Percentiles rank a stretch among this genome's conserved stretches.
Evolutionary conservation across 2,888 invertebrate genomes (phyloP).

Genomic region (Chalcosyrphus nemorum): DNA sequence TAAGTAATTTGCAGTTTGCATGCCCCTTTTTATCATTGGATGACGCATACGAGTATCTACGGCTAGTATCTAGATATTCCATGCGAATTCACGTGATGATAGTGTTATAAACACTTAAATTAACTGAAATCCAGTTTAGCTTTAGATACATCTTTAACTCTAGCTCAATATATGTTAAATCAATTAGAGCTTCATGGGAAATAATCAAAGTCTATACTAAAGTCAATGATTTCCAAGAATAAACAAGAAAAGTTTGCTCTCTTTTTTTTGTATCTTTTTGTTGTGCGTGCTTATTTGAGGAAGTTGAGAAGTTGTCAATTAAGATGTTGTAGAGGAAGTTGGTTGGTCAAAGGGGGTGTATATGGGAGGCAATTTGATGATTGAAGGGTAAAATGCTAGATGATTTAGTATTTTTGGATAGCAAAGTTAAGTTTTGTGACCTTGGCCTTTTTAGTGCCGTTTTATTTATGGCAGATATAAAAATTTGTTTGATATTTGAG

Average conservation of each 20-base stretch:
- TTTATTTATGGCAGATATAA: neutral
- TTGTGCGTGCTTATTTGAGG: neutral
- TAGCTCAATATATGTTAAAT: neutral
- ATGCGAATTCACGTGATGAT: conserved; percentile 10
- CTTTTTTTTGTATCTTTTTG: neutral
- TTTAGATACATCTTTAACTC: neutral
- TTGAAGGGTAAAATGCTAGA: neutral
- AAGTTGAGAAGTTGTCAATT: conserved; percentile 8
- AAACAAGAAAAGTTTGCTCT: neutral
- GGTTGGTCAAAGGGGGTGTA: neutral
- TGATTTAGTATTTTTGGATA: neutral
- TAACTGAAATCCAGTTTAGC: conserved; percentile 5
- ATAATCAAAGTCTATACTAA: neutral
- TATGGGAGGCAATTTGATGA: neutral
- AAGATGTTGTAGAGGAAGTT: neutral
- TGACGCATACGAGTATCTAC: too few species aligned
- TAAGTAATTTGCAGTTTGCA: conserved; percentile 5
- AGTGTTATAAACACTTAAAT: neutral
- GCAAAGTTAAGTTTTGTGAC: neutral
- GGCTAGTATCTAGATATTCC: neutral
- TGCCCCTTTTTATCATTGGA: neutral
- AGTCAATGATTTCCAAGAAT: conserved; percentile 20
- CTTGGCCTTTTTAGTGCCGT: neutral
- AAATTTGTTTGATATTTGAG: neutral
- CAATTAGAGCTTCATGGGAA: conserved; percentile 9